A percentile compares a stretch with the other conserved stretches of the same genome.
phyloP scores from a whole-genome alignment of 1,140 invertebrate species.

The Megalopta genalis region DNA sequence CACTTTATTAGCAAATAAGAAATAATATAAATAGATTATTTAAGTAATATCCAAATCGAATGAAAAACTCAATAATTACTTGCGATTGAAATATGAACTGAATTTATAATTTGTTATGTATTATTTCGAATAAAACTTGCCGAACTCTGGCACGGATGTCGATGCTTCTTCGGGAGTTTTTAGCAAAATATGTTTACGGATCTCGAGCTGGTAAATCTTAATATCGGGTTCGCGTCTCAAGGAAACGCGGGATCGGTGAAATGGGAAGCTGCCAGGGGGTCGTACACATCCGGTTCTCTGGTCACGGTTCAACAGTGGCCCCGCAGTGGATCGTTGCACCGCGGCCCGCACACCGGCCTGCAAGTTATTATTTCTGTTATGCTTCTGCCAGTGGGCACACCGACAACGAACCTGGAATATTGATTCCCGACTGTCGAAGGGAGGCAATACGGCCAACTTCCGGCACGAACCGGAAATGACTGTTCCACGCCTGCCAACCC shows the following conservation, averaged over 20 bases:
- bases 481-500: slow-evolving; percentile 68
- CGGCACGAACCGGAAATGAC: slow-evolving; percentile 71
- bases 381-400: slow-evolving; percentile 6
- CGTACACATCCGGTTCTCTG: neutral
- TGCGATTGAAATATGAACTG: no score
- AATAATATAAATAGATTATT: no score
- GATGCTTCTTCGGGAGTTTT: no score
- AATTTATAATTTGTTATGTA: no score
- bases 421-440: slow-evolving; percentile 64
- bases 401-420: slow-evolving; percentile 45
- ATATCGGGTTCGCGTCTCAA: neutral
- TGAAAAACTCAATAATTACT: no score
- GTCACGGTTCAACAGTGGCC: slow-evolving; percentile 10
- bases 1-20: no score
- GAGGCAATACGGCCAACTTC: slow-evolving; percentile 67
- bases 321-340: neutral
- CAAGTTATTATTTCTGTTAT: slow-evolving; percentile 46
- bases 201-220: no score
- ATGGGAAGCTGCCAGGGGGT: slow-evolving; percentile 5
- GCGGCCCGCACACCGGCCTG: neutral
- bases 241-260: neutral
- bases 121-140: no score
- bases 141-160: no score
- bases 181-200: no score
- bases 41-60: no score